Conservation (phyloP, 2,888 invertebrate species). For the Harmothoe impar region DNA sequence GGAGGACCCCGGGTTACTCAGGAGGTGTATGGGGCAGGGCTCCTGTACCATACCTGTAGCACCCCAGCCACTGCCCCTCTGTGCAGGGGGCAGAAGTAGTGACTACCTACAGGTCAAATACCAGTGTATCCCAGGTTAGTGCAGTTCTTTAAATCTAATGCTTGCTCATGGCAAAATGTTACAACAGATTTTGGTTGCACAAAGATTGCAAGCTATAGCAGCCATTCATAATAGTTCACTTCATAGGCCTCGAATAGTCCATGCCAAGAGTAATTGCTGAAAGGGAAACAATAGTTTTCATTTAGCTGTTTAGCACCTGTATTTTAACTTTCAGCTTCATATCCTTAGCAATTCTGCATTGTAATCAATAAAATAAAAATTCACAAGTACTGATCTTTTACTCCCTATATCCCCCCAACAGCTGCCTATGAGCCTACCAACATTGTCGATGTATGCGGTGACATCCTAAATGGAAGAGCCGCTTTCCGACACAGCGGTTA, state of each 20-base stretch:
- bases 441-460: constrained; percentile 60
- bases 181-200: too few species aligned
- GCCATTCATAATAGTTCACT: too few species aligned
- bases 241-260: too few species aligned
- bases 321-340: too few species aligned
- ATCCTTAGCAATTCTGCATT: too few species aligned
- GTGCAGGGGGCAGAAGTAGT: not conserved
- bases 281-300: too few species aligned
- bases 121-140: constrained; percentile 64
- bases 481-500: constrained; percentile 56
- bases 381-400: too few species aligned
- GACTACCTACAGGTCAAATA: constrained; percentile 55
- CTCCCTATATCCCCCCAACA: not conserved
- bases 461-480: not conserved
- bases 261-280: too few species aligned
- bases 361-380: too few species aligned
- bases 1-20: not conserved
- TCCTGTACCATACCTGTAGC: constrained; percentile 18
- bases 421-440: constrained; percentile 50
- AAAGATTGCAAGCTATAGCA: too few species aligned
- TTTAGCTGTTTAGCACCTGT: too few species aligned
- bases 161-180: too few species aligned
- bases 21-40: constrained; percentile 54
- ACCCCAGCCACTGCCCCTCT: constrained; percentile 30
- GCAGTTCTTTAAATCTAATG: not conserved